A percentile compares a stretch with the other conserved stretches of the same genome.
phyloP scores from a whole-genome alignment of 2,113 vertebrate species.

The Sciurus niger region DNA sequence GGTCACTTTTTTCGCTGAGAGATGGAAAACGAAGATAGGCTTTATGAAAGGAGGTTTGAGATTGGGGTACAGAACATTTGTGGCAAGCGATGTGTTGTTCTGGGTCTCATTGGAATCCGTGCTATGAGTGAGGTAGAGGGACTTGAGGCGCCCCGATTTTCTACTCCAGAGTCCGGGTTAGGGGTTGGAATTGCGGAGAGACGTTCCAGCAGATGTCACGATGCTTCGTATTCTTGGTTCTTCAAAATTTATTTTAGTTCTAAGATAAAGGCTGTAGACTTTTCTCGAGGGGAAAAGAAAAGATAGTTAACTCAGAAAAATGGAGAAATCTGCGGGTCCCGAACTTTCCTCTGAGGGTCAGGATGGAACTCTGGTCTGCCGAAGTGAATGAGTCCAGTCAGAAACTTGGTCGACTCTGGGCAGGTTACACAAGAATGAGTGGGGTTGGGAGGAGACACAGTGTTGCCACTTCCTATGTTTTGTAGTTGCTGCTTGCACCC shows the following conservation, averaged over 20 bases:
- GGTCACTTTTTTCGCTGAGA: background rate
- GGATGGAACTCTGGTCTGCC: background rate
- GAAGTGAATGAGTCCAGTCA: background rate
- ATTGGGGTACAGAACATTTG: background rate
- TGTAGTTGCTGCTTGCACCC: background rate
- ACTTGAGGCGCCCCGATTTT: background rate
- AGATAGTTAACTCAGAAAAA: background rate
- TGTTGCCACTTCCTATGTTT: slow-evolving; percentile 59
- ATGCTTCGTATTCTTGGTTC: background rate
- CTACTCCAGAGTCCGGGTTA: background rate
- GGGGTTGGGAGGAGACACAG: slow-evolving; percentile 39
- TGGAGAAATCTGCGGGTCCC: background rate
- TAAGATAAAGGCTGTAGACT: background rate
- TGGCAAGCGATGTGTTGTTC: background rate
- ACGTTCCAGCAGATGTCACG: slow-evolving; percentile 41
- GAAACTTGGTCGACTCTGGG: background rate
- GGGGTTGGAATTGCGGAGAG: background rate
- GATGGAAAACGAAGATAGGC: background rate
- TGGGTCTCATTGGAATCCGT: background rate
- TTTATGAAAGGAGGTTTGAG: background rate
- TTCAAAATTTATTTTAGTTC: slow-evolving; percentile 58
- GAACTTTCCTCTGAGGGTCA: background rate
- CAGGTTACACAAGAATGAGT: slow-evolving; percentile 21
- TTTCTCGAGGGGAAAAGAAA: background rate
- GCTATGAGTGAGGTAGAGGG: background rate